Percentiles rank a stretch among this genome's conserved stretches.
Evolutionary conservation across 2,888 invertebrate species (phyloP).

Genomic region (Apoda limacodes): DNA sequence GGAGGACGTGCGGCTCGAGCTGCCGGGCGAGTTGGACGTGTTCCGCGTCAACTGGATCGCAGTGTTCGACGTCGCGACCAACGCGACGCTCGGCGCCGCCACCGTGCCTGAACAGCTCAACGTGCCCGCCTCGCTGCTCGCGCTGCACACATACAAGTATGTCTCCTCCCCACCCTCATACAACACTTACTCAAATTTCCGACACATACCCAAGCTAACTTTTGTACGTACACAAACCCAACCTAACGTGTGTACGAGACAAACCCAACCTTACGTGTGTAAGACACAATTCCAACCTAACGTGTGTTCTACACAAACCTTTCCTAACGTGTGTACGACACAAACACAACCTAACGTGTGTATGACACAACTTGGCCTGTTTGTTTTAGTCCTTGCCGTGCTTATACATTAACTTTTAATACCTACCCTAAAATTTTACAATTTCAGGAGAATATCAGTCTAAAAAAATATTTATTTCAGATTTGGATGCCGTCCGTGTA

Average conservation of each 20-base stretch:
- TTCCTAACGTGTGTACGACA: neutral
- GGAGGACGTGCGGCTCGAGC: constrained; percentile 78
- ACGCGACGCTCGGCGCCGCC: constrained; percentile 42
- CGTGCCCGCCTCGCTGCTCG: constrained; percentile 83
- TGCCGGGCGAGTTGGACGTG: constrained; percentile 86
- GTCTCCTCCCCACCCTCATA: constrained; percentile 1
- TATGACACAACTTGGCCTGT: too few species aligned
- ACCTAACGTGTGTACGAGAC: too few species aligned
- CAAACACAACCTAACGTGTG: neutral
- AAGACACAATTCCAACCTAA: too few species aligned
- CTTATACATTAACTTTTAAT: too few species aligned
- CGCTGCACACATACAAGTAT: constrained; percentile 30
- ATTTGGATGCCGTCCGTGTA: too few species aligned
- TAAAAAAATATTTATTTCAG: too few species aligned
- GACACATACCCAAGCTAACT: neutral
- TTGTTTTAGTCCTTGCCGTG: too few species aligned
- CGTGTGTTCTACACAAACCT: too few species aligned
- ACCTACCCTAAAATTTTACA: too few species aligned
- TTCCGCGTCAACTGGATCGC: constrained; percentile 88
- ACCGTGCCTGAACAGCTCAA: constrained; percentile 82
- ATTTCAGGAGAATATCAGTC: too few species aligned
- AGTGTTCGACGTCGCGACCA: constrained; percentile 76
- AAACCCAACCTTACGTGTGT: too few species aligned
- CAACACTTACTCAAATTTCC: neutral
- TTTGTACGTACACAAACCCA: too few species aligned